Evolutionary conservation across 2,797 vertebrate genomes (phyloP).

Genomic region (Sebastes ruberrimus): DNA sequence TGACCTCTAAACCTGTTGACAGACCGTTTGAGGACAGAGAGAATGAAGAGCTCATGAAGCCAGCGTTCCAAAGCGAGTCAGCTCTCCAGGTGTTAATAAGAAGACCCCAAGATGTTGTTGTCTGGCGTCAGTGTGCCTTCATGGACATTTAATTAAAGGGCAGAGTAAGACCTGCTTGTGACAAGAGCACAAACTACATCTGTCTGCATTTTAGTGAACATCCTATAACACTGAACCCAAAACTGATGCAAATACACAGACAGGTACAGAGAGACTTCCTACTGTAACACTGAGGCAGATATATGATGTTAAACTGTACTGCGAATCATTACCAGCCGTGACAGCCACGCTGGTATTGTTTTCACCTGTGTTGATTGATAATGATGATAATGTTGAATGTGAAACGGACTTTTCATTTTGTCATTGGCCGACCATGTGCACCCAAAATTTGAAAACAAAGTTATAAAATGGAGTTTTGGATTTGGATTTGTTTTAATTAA

Average conservation of each 20-base stretch:
- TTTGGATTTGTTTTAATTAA: too few relatives aligned
- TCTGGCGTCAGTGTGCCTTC: not conserved
- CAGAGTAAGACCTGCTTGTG: not conserved
- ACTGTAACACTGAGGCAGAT: not conserved
- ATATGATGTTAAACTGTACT: not conserved
- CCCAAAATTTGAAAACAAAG: too few relatives aligned
- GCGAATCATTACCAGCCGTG: not conserved
- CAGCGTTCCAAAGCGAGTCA: constrained; percentile 21
- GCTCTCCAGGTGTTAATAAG: constrained; percentile 1
- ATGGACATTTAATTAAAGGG: not conserved
- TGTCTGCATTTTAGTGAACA: not conserved
- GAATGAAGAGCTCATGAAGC: constrained; percentile 1
- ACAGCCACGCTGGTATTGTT: not conserved
- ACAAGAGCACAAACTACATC: not conserved
- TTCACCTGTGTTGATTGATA: not conserved
- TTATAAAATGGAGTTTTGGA: too few relatives aligned
- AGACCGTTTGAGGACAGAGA: not conserved
- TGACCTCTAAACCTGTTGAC: constrained; percentile 3
- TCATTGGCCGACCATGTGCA: too few relatives aligned
- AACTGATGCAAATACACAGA: not conserved
- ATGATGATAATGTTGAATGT: too few relatives aligned
- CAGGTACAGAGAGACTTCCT: not conserved
- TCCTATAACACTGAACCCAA: not conserved
- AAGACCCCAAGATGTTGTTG: not conserved
- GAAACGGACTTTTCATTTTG: too few relatives aligned